Evolutionary conservation across 2,797 vertebrate species (phyloP), one percentile per base, ranked within the genome.

Genomic region (Chromobotia macracanthus): DNA sequence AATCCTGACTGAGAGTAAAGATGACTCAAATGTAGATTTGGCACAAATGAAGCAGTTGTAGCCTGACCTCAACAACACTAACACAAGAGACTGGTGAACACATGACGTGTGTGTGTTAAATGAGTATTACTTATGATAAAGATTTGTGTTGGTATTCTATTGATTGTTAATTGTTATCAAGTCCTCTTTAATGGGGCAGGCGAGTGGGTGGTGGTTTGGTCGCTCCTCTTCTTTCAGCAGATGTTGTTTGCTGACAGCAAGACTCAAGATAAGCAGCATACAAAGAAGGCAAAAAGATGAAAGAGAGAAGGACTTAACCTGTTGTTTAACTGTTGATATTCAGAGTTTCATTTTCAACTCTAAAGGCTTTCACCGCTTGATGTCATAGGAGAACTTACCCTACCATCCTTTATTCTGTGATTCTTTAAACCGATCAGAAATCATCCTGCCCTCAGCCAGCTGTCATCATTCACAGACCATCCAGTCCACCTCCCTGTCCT

Each of bases 221-320:
- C 28, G 56, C 18, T 79, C 50, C 86, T 65, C 83, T 73, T 82
- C 55, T 38, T 83, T 80, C 84, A 88, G 79, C 90, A 91, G 89
- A 92, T 92, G 87, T 85, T 87, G 81, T 86, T 83, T 84, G 82
- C 80, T 76, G 80, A 86, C 73, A 81, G 83, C 86, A 86, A 66
- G 85, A 69, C 67, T 3, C 19, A 77, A 84, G 81, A 88, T 90
- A 86, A 86, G 86, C 75, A 67, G 77, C 86, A 88, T 82, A 90
- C 82, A 90, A 88, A 89, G 81, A 80, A 82, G 86, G 75, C 79
- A 48, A 79, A 79, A 84, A 87, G 86, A 88, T 88, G 85, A 82
- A 86, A 87, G 46, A 84, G 80, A 84, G 87, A 90, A 90, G 87
- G 87, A 87, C 87, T 88, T 9, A 60, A 25, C 56, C 56, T 60